These are phyloP conservation scores for Pristis pectinata DNA, from an alignment of 2,797 vertebrate genomes.

Conservation along the genomic window DNA sequence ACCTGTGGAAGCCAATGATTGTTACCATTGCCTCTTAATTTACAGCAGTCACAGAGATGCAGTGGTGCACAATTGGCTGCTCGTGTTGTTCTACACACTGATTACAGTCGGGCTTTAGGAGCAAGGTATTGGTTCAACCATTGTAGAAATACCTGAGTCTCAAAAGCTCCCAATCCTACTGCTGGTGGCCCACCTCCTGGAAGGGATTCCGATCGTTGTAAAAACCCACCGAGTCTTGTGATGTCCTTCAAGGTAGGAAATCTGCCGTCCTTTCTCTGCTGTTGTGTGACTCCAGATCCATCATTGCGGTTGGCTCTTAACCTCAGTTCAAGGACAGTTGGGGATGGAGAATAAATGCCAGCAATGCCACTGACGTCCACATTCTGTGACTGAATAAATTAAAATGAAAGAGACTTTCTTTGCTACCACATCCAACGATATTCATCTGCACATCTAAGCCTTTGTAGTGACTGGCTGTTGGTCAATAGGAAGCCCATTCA, in stretches of 20 bases:
- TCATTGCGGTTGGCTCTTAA: no score
- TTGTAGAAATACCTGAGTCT: background rate
- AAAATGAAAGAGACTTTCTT: background rate
- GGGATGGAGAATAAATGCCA: no score
- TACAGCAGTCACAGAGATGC: background rate
- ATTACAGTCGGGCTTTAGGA: background rate
- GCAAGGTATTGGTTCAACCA: background rate
- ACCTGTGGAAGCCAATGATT: background rate
- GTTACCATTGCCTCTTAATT: background rate
- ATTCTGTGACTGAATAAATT: no score
- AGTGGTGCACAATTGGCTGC: no score
- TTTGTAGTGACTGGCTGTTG: background rate
- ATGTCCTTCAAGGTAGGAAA: no score
- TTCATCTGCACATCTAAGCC: background rate
- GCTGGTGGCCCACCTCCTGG: background rate
- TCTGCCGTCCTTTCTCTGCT: no score
- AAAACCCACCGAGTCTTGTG: no score
- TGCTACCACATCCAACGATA: background rate
- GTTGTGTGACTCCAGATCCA: no score
- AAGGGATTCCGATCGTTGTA: no score
- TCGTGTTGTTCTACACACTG: background rate
- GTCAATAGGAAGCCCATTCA: background rate
- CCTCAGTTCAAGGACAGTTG: no score
- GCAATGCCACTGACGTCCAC: no score
- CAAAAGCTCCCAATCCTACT: background rate